phyloP scores from a whole-genome alignment of 1,140 invertebrate species.

The Bemisia tabaci region DNA sequence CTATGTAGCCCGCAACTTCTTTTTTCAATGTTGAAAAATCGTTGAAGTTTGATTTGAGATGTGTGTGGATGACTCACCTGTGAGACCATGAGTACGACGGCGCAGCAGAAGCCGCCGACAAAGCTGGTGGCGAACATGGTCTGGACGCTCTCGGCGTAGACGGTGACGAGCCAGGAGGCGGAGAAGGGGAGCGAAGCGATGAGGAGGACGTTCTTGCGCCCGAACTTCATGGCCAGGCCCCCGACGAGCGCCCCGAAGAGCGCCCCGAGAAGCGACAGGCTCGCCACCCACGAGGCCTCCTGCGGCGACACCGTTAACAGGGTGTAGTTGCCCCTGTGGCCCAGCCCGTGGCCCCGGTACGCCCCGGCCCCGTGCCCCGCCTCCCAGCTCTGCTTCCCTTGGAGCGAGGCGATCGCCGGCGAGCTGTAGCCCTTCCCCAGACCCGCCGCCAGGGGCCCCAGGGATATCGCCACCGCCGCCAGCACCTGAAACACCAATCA shows the following conservation, averaged over 20 bases:
- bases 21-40: no score
- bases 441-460: conserved; percentile 65
- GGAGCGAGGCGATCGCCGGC: conserved; percentile 65
- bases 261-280: conserved; percentile 53
- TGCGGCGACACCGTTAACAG: conserved; percentile 52
- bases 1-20: no score
- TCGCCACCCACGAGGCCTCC: conserved; percentile 69
- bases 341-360: conserved; percentile 29
- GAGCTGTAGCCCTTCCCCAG: conserved; percentile 72
- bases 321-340: conserved; percentile 19
- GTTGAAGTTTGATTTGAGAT: no score
- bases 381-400: conserved; percentile 40
- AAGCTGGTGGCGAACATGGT: conserved; percentile 64
- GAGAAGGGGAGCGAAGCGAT: conserved; percentile 55
- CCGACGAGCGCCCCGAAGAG: conserved; percentile 62
- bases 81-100: conserved; percentile 61
- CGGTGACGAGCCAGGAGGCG: conserved; percentile 57
- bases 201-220: conserved; percentile 49
- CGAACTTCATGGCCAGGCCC: conserved; percentile 56
- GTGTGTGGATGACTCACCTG: conserved; percentile 51
- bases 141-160: conserved; percentile 55
- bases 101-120: conserved; percentile 62
- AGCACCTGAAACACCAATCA: conserved; percentile 39
- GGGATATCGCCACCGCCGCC: conserved; percentile 60
- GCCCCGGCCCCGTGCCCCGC: conserved; percentile 24